Evolutionary conservation across 1,140 invertebrate genomes (phyloP).

Genomic region (Zaprionus ornatus): DNA sequence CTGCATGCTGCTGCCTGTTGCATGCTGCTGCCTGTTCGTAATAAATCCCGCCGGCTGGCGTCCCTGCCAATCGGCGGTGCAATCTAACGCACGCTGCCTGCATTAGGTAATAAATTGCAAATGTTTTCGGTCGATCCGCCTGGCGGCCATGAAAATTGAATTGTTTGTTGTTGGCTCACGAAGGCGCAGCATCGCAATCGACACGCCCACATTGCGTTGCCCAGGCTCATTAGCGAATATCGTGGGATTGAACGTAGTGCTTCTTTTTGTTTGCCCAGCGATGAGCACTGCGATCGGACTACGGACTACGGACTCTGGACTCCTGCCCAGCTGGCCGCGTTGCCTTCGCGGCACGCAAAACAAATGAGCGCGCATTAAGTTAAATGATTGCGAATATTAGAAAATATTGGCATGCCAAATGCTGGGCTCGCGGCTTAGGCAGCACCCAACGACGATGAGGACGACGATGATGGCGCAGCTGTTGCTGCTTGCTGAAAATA

Average conservation of each 20-base stretch:
- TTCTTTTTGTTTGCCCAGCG: slow-evolving; percentile 65
- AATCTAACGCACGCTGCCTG: slow-evolving; percentile 76
- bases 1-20: neutral
- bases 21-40: slow-evolving; percentile 27
- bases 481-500: slow-evolving; percentile 48
- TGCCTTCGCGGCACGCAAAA: slow-evolving; percentile 56
- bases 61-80: slow-evolving; percentile 54
- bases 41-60: slow-evolving; percentile 36
- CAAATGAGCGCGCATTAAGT: slow-evolving; percentile 78
- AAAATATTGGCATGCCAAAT: slow-evolving; percentile 74
- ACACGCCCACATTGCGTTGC: slow-evolving; percentile 77
- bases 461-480: slow-evolving; percentile 10
- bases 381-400: slow-evolving; percentile 82
- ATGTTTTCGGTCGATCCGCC: slow-evolving; percentile 59
- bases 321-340: slow-evolving; percentile 17
- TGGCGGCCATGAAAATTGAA: slow-evolving; percentile 72
- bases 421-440: slow-evolving; percentile 36
- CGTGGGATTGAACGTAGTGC: slow-evolving; percentile 55
- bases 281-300: slow-evolving; percentile 48
- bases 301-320: neutral
- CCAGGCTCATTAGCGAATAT: slow-evolving; percentile 77
- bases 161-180: slow-evolving; percentile 75
- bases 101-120: slow-evolving; percentile 78
- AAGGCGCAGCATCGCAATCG: slow-evolving; percentile 33
- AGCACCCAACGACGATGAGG: neutral